Evolutionary conservation across 2,888 invertebrate species (phyloP).

Genomic region (Pammene aurita): DNA sequence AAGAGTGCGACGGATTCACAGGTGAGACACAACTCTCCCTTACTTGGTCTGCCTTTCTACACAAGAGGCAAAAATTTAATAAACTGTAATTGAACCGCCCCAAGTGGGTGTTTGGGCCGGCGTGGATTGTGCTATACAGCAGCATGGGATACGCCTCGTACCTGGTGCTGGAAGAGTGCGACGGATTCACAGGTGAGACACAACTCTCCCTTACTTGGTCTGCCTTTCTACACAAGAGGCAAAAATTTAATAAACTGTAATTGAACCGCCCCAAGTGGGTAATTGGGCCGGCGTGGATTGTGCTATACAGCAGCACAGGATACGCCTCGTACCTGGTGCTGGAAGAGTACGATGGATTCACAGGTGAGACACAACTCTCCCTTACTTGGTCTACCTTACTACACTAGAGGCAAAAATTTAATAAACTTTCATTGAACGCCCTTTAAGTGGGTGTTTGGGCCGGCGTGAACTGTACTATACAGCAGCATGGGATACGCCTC

Average conservation of each 20-base stretch:
- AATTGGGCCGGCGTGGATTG: conserved; percentile 92
- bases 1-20: conserved; percentile 89
- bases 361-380: conserved; percentile 64
- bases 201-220: background rate
- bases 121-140: conserved; percentile 91
- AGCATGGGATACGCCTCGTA: conserved; percentile 95
- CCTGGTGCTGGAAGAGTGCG: conserved; percentile 90
- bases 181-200: conserved; percentile 85
- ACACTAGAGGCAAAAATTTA: conserved; percentile 46
- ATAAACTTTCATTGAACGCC: conserved; percentile 89
- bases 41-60: background rate
- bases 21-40: conserved; percentile 61
- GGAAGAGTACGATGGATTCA: conserved; percentile 89
- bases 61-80: conserved; percentile 49
- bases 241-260: conserved; percentile 82
- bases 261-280: conserved; percentile 92
- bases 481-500: conserved; percentile 93
- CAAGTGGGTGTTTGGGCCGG: conserved; percentile 90
- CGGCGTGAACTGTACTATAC: conserved; percentile 92
- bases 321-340: conserved; percentile 93
- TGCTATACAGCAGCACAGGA: conserved; percentile 91
- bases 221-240: too few species aligned
- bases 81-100: conserved; percentile 91
- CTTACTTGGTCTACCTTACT: background rate
- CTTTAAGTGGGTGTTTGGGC: conserved; percentile 92